Base-by-base conservation (phyloP, 1,140 invertebrate species). In the Varroa destructor region DNA sequence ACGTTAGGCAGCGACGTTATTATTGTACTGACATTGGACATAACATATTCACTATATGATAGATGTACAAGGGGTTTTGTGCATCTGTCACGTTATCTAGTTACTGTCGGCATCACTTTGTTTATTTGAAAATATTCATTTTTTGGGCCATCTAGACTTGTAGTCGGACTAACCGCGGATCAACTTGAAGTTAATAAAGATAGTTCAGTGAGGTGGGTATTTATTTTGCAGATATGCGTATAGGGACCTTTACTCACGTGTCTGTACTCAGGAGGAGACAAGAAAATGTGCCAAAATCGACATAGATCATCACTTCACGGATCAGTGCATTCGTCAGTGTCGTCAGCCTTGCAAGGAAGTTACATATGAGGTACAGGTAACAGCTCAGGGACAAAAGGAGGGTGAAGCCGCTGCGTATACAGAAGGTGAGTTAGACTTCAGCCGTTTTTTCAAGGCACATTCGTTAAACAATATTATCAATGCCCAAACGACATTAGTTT, bases 291-390 rank as follows among this genome's bases (percentile, higher is more conserved):
- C 61, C 1, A 67, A 67, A 67, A 67, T 67, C 61, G 61, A 67
- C 37, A 46, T 67, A 12, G 61, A 67, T 12, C 61, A 67, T 12
- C 61, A 25, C 4, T 67, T 67, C 61, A 67, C 61, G 40, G 61
- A 67, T 14, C 61, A 46, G 40, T 67, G 61, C 61, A 67, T 67
- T 37, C 40, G 46, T 5, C 40, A 67, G 8, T 67, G 61, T 67
- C 61, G 61, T 37, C 61, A 67, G 46, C 61, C 61, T 12, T 67
- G 61, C 36, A 2, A 67, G 37, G 61, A 67, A 40, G 61, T 67
- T 10, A 67, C 37, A 37, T 67, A 67, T 46, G 61, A 67, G 61
- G 61, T 67, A 5, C 61, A 67, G 61, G 61, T 67, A 3, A 67
- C 61, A 12, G 61, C 61, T 67, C 61, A 67, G 37, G 61, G 61